phyloP scores from a whole-genome alignment of 2,888 invertebrate genomes.

The Acrobasis repandana region DNA sequence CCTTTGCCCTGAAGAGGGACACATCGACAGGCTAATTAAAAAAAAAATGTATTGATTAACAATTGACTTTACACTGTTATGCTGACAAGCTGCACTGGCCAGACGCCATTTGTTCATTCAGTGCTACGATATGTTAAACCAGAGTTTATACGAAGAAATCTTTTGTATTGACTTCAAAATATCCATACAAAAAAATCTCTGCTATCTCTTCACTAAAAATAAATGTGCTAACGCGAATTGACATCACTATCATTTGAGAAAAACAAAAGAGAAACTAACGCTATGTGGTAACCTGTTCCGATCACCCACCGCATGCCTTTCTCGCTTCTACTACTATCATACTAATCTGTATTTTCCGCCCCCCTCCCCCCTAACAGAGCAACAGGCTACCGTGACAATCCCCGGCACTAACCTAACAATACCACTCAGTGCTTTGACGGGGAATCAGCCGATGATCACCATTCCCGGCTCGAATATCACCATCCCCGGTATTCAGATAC shows the following conservation, averaged over 20 bases:
- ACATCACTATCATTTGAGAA: background rate
- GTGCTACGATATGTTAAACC: no score
- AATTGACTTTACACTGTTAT: no score
- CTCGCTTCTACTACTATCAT: constrained; percentile 62
- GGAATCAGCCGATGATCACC: constrained; percentile 76
- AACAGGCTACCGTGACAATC: constrained; percentile 82
- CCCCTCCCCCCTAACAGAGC: constrained; percentile 66
- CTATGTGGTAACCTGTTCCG: constrained; percentile 21
- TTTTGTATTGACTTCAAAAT: background rate
- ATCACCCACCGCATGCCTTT: constrained; percentile 48
- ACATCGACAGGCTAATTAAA: no score
- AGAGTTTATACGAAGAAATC: no score
- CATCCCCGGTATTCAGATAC: constrained; percentile 61
- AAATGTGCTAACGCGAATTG: background rate
- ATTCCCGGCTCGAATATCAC: constrained; percentile 82
- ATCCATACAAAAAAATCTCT: background rate
- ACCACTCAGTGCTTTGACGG: constrained; percentile 76
- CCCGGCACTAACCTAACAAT: constrained; percentile 85
- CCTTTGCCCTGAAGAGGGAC: no score
- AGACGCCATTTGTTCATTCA: no score
- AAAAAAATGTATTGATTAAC: no score
- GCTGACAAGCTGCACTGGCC: no score
- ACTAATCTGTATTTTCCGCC: constrained; percentile 74
- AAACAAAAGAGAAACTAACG: background rate
- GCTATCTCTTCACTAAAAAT: background rate